A percentile compares a stretch with the other conserved stretches of the same genome.
Conservation (phyloP, 2,113 vertebrate genomes). For the Dipodomys merriami region DNA sequence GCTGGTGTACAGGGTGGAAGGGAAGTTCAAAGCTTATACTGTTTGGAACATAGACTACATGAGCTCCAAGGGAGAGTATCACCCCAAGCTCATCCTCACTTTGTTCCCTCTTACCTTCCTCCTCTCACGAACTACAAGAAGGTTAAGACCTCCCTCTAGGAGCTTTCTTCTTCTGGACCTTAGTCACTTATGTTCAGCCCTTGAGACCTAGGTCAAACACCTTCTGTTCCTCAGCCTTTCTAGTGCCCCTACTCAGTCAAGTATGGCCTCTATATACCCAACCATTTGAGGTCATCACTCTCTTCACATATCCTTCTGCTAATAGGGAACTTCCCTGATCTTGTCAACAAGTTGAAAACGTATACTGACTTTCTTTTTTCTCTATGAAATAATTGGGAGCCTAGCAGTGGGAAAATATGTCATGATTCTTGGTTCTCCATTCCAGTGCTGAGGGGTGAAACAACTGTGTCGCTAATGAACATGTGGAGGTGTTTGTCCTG, state of each 20-base stretch:
- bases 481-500: neutral
- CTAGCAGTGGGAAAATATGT: neutral
- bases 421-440: neutral
- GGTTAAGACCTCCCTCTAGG: neutral
- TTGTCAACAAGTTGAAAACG: neutral
- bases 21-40: too few relatives aligned
- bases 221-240: neutral
- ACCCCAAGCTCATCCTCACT: neutral
- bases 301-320: neutral
- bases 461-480: rapidly evolving
- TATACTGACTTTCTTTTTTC: neutral
- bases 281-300: neutral
- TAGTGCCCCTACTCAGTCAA: too few relatives aligned
- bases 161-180: neutral
- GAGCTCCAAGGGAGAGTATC: neutral
- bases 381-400: neutral
- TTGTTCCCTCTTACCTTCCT: neutral
- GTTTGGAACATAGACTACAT: neutral
- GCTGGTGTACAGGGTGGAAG: neutral
- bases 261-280: rapidly evolving
- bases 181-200: neutral
- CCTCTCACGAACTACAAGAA: neutral
- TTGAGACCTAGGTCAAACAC: neutral
- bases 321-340: neutral
- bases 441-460: neutral